Evolutionary conservation across 2,888 invertebrate species (phyloP).

Genomic region (Conchocele bisecta): DNA sequence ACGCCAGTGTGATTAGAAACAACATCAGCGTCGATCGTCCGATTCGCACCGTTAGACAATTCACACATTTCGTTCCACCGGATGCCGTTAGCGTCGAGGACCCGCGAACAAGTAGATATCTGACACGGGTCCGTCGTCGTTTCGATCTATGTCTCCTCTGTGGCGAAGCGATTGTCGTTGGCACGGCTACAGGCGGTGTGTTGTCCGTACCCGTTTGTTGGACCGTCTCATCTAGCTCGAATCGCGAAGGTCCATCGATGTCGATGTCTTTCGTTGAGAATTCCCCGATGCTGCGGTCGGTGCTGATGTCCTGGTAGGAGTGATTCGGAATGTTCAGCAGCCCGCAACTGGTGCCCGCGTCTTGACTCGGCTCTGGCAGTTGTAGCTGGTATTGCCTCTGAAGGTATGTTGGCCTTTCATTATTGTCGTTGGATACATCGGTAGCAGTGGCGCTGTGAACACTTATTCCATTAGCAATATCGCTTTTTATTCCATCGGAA

Average conservation of each 20-base stretch:
- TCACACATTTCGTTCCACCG: slow-evolving; percentile 29
- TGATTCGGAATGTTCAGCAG: slow-evolving; percentile 11
- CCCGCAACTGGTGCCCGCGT: slow-evolving; percentile 40
- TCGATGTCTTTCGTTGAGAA: neutral
- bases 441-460: too few species aligned
- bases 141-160: slow-evolving; percentile 3
- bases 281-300: neutral
- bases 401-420: neutral
- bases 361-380: slow-evolving; percentile 6
- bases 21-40: slow-evolving; percentile 71
- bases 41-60: slow-evolving; percentile 53
- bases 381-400: slow-evolving; percentile 5
- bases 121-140: slow-evolving; percentile 22
- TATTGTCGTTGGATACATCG: neutral
- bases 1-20: slow-evolving; percentile 69
- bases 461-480: neutral
- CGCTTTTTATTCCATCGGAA: neutral
- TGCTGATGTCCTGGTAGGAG: too few species aligned
- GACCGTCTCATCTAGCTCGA: too few species aligned
- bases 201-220: too few species aligned
- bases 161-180: slow-evolving; percentile 3
- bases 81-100: slow-evolving; percentile 50
- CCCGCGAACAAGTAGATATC: slow-evolving; percentile 52
- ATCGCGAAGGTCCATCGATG: too few species aligned
- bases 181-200: too few species aligned